A percentile compares a stretch with the other conserved stretches of the same genome.
Conservation (phyloP, 2,888 invertebrate species). For the Protodeltote pygarga region DNA sequence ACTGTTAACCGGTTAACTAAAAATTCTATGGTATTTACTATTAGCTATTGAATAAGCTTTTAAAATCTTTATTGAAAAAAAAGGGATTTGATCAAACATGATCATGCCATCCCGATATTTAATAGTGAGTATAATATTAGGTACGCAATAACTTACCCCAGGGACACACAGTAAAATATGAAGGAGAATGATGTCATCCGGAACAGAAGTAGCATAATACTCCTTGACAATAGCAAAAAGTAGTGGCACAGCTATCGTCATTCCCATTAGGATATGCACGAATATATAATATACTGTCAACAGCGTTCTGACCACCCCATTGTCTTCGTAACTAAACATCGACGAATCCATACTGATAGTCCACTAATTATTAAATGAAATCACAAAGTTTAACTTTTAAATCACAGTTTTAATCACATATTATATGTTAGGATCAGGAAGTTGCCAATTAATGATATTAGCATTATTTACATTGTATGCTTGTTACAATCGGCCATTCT, state of each 20-base stretch:
- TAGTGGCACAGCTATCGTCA: slow-evolving; percentile 27
- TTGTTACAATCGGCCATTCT: background rate
- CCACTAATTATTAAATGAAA: background rate
- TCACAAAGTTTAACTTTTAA: background rate
- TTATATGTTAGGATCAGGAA: background rate
- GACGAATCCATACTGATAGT: slow-evolving; percentile 13
- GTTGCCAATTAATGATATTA: background rate
- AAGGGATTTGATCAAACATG: no score
- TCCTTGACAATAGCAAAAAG: slow-evolving; percentile 30
- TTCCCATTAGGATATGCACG: slow-evolving; percentile 35
- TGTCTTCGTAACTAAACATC: slow-evolving; percentile 24
- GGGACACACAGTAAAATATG: slow-evolving; percentile 37
- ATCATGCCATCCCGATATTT: no score
- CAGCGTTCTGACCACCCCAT: slow-evolving; percentile 20
- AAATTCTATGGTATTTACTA: no score
- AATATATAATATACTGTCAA: slow-evolving; percentile 28
- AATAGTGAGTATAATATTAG: no score
- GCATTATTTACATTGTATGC: background rate
- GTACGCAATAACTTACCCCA: slow-evolving; percentile 34
- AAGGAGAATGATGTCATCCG: slow-evolving; percentile 23
- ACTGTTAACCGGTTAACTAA: no score
- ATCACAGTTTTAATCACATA: slow-evolving; percentile 19
- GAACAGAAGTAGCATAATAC: slow-evolving; percentile 19
- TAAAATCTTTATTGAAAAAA: no score
- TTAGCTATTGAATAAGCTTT: no score